Conservation (phyloP, 1,140 invertebrate genomes). For the Lepidurus arcticus region DNA sequence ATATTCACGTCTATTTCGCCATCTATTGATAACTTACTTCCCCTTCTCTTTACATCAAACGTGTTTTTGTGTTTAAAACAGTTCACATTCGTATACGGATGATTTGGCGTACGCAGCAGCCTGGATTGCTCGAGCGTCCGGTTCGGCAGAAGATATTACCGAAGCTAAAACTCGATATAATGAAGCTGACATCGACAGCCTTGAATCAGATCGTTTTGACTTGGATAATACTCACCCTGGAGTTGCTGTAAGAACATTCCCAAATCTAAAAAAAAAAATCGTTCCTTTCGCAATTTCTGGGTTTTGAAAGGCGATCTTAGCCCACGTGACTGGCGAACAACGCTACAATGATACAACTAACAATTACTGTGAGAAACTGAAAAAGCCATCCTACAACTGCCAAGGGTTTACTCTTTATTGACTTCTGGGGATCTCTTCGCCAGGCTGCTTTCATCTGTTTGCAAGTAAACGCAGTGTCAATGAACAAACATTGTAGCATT, state of each 20-base stretch:
- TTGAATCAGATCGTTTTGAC: conserved; percentile 44
- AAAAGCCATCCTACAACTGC: conserved; percentile 49
- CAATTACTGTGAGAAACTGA: conserved; percentile 51
- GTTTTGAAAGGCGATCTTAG: conserved; percentile 46
- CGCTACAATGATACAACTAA: conserved; percentile 48
- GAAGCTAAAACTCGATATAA: conserved; percentile 51
- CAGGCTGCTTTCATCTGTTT: conserved; percentile 55
- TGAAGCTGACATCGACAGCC: conserved; percentile 48
- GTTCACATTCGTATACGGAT: conserved; percentile 54
- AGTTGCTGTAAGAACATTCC: conserved; percentile 47
- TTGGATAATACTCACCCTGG: conserved; percentile 58
- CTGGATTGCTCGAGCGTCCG: conserved; percentile 58
- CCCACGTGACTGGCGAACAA: conserved; percentile 43
- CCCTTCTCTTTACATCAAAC: no score
- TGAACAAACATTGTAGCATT: no score
- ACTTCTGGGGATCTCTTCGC: conserved; percentile 53
- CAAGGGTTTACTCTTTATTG: conserved; percentile 53
- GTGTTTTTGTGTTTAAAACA: conserved; percentile 34
- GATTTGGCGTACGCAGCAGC: conserved; percentile 58
- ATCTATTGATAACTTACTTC: no score
- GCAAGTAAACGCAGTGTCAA: conserved; percentile 35
- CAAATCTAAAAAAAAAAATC: background rate
- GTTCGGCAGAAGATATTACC: conserved; percentile 49
- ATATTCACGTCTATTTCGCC: no score
- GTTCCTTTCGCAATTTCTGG: conserved; percentile 29